phyloP scores from a whole-genome alignment of 2,113 vertebrate species.

The Corythornis vintsioides region DNA sequence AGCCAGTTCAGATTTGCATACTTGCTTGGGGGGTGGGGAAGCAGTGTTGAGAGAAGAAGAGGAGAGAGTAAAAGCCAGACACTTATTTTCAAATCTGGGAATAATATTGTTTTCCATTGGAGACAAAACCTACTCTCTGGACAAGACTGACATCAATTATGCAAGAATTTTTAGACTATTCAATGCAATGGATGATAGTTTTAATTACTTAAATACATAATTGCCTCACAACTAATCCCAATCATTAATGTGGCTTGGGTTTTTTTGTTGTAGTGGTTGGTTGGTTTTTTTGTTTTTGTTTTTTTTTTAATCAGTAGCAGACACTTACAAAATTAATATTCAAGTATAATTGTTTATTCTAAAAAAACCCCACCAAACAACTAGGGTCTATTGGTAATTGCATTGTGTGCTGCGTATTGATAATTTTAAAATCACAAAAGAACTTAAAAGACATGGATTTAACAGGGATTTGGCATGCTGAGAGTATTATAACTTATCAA shows the following conservation, averaged over 20 bases:
- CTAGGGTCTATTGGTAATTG: neutral
- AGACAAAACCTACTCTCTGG: neutral
- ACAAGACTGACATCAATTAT: neutral
- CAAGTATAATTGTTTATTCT: neutral
- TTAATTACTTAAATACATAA: constrained; percentile 44
- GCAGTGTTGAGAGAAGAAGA: neutral
- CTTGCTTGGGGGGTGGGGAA: neutral
- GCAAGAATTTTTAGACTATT: neutral
- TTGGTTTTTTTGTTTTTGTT: neutral
- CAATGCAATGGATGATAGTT: neutral
- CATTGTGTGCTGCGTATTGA: neutral
- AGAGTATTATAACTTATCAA: neutral
- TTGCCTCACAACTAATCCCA: neutral
- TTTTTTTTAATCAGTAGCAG: neutral
- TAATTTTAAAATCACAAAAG: neutral
- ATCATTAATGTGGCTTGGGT: neutral
- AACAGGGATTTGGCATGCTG: neutral
- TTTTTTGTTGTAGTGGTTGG: neutral
- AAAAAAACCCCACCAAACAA: neutral
- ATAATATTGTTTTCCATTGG: neutral
- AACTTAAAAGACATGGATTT: neutral
- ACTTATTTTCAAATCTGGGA: constrained; percentile 14
- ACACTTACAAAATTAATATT: constrained; percentile 20
- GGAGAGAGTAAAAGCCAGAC: neutral
- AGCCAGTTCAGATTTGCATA: neutral